Evolutionary conservation across 2,113 vertebrate genomes (phyloP).

Genomic region (Pterocles orientalis): DNA sequence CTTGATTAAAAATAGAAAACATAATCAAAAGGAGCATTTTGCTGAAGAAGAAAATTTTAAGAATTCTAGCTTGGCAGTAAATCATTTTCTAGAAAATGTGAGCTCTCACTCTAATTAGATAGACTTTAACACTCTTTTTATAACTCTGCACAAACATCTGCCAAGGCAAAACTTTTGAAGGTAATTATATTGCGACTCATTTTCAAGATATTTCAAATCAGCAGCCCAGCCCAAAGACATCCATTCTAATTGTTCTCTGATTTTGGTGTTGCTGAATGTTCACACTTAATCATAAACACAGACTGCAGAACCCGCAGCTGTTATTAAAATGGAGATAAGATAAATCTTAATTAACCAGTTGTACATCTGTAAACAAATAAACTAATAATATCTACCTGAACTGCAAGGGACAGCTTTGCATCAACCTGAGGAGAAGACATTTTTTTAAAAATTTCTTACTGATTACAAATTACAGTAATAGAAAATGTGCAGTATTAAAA

Average conservation of each 20-base stretch:
- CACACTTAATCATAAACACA: constrained; percentile 48
- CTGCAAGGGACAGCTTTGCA: background rate
- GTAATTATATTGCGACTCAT: constrained; percentile 22
- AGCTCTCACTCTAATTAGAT: background rate
- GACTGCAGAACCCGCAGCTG: background rate
- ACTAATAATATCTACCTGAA: constrained; percentile 13
- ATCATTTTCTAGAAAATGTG: background rate
- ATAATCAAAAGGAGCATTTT: background rate
- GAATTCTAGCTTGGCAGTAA: background rate
- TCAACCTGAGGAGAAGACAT: background rate
- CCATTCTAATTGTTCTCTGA: constrained; percentile 11
- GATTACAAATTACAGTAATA: background rate
- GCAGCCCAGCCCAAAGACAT: constrained; percentile 26
- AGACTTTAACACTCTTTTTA: background rate
- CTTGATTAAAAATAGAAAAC: background rate
- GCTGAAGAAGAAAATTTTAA: background rate
- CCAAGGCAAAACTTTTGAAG: background rate
- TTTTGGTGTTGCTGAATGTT: constrained; percentile 30
- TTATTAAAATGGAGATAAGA: constrained; percentile 65
- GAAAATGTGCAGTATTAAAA: background rate
- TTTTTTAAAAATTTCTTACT: background rate
- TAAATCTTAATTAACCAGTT: constrained; percentile 54
- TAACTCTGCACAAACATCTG: background rate
- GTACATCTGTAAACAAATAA: constrained; percentile 56
- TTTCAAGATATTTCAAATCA: constrained; percentile 43